Conservation (phyloP, 1,140 invertebrate species). For the Cephus cinctus region DNA sequence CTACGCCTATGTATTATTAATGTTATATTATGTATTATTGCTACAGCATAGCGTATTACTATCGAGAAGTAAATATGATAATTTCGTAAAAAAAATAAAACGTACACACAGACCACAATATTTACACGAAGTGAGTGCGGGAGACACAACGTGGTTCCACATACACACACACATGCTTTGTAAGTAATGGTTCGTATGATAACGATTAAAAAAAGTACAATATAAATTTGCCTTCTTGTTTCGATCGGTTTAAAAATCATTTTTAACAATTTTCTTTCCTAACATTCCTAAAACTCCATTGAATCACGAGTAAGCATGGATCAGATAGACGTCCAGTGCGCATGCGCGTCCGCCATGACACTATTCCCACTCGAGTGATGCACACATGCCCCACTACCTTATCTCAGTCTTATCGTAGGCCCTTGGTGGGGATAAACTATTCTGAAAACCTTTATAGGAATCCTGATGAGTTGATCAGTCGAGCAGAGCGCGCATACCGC, state of each 20-base stretch:
- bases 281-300: too few species aligned
- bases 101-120: constrained; percentile 29
- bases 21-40: constrained; percentile 50
- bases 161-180: constrained; percentile 46
- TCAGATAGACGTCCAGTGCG: too few species aligned
- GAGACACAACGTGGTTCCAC: too few species aligned
- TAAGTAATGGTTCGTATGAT: constrained; percentile 53
- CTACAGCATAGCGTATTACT: constrained; percentile 37
- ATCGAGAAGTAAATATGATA: constrained; percentile 40
- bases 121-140: too few species aligned
- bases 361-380: background rate
- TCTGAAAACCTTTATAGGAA: constrained; percentile 19
- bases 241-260: background rate
- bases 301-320: too few species aligned
- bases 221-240: background rate
- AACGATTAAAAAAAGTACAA: constrained; percentile 48
- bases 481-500: constrained; percentile 37
- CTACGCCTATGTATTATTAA: constrained; percentile 51
- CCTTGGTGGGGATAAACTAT: constrained; percentile 3
- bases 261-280: too few species aligned
- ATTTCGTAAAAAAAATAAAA: constrained; percentile 37
- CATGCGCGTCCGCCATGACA: background rate
- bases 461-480: constrained; percentile 20
- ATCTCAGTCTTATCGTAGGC: background rate
- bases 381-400: constrained; percentile 6